These are phyloP conservation scores for Apamea epomidion DNA, from an alignment of 2,888 invertebrate species.

Conservation along the genomic window DNA sequence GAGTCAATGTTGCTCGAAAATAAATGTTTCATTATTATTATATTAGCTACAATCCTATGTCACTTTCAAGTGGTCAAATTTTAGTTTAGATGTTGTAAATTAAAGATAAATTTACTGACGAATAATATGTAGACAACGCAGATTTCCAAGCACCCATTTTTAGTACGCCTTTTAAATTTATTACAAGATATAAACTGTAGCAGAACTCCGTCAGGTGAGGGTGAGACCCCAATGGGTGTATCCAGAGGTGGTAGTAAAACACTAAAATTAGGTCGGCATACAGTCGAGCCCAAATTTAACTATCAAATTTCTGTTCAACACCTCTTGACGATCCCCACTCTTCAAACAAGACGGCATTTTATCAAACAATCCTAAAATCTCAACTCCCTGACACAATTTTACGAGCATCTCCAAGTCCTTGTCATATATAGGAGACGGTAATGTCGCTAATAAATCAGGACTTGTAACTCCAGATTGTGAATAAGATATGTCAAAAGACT, in stretches of 20 bases:
- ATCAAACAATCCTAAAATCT: conserved; percentile 41
- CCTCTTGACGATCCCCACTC: conserved; percentile 17
- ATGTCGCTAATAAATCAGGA: conserved; percentile 59
- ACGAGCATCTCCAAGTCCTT: conserved; percentile 36
- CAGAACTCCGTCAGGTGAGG: neutral
- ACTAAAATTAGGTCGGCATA: conserved; percentile 32
- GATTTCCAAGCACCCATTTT: neutral
- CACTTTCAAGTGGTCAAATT: neutral
- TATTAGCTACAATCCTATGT: neutral
- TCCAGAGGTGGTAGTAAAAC: conserved; percentile 15
- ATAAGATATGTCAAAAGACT: conserved; percentile 52
- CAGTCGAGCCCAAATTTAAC: conserved; percentile 37
- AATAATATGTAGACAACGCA: neutral
- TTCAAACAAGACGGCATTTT: conserved; percentile 43
- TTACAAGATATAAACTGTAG: neutral
- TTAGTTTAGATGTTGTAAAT: neutral
- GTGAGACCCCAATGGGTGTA: neutral
- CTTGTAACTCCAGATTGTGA: conserved; percentile 49
- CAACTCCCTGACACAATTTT: conserved; percentile 38
- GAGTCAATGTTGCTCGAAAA: no score
- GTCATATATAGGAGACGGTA: conserved; percentile 39
- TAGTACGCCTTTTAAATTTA: no score
- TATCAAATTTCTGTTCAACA: conserved; percentile 34
- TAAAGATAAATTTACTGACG: neutral
- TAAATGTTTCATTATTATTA: no score